Evolutionary conservation across 2,797 vertebrate genomes (phyloP).

Genomic region (Glossophaga mutica): DNA sequence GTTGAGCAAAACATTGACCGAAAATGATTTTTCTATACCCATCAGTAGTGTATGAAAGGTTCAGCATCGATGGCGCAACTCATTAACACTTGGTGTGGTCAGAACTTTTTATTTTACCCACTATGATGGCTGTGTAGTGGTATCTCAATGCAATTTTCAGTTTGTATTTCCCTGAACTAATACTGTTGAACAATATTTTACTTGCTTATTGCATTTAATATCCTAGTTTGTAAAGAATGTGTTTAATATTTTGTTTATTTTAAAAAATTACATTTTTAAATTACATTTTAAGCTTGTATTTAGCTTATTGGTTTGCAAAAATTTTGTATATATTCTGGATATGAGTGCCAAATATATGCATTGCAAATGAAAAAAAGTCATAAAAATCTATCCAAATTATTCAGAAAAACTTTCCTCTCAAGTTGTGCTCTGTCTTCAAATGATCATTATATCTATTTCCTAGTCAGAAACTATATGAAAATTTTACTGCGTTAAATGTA

Average conservation of each 20-base stretch:
- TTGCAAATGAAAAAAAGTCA: neutral
- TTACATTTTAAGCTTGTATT: too few relatives aligned
- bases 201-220: neutral
- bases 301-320: neutral
- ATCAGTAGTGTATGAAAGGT: neutral
- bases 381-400: neutral
- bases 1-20: neutral
- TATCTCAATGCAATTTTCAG: neutral
- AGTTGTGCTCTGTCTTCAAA: neutral
- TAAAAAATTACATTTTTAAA: neutral
- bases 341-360: neutral
- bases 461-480: neutral
- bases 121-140: neutral
- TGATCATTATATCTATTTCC: neutral
- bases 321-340: neutral
- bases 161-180: neutral
- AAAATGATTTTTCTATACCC: neutral
- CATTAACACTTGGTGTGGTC: neutral
- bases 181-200: neutral
- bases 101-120: neutral
- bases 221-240: neutral
- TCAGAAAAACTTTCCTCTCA: neutral
- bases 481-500: neutral
- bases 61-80: neutral
- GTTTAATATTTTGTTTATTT: neutral